A percentile compares a stretch with the other conserved stretches of the same genome.
Conservation (phyloP, 2,113 vertebrate species). For the Thunnus maccoyii region DNA sequence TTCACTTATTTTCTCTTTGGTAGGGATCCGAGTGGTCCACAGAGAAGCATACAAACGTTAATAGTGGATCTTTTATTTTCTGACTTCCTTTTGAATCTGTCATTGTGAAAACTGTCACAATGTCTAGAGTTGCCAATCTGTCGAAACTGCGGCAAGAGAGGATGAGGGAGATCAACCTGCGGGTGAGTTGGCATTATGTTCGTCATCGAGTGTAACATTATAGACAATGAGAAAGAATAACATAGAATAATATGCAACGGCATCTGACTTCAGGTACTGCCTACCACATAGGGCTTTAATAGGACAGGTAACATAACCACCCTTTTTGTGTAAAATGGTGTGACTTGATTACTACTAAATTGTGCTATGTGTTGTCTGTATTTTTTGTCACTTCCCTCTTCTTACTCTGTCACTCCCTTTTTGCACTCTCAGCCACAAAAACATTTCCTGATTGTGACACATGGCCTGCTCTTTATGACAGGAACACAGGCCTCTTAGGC, state of each 20-base stretch:
- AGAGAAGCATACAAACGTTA: neutral
- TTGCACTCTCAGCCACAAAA: neutral
- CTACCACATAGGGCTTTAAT: neutral
- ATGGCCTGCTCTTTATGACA: neutral
- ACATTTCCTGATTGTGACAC: slow-evolving; percentile 45
- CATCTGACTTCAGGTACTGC: neutral
- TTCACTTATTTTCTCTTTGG: neutral
- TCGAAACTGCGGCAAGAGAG: slow-evolving; percentile 74
- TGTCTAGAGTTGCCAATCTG: slow-evolving; percentile 71
- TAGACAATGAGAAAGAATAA: neutral
- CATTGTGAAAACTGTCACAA: slow-evolving; percentile 28
- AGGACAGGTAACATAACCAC: neutral
- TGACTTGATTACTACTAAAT: neutral
- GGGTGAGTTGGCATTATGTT: slow-evolving; percentile 60
- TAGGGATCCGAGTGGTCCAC: neutral
- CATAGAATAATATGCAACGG: neutral
- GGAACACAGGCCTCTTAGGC: slow-evolving; percentile 2
- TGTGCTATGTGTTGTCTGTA: neutral
- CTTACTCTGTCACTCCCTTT: neutral
- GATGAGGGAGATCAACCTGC: slow-evolving; percentile 68
- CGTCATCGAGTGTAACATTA: neutral
- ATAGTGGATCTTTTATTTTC: slow-evolving; percentile 5
- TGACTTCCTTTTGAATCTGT: neutral
- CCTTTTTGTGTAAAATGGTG: neutral
- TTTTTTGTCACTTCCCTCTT: slow-evolving; percentile 31